Percentiles rank a stretch among this genome's conserved stretches.
These are phyloP conservation scores for Bombus pyrosoma DNA, from an alignment of 1,140 invertebrate species.

Conservation along the genomic window DNA sequence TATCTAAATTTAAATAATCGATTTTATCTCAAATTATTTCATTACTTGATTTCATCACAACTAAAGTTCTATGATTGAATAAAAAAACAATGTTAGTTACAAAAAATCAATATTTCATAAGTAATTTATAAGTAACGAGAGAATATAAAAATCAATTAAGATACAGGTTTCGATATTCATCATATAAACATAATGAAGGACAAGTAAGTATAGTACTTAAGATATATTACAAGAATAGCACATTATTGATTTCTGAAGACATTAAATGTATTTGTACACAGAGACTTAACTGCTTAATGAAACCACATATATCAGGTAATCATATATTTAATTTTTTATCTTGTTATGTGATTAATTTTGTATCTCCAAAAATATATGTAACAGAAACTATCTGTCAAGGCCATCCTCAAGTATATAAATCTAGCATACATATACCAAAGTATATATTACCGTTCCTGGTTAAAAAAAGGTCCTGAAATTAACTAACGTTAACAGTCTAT, in stretches of 20 bases:
- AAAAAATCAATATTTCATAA: background rate
- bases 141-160: background rate
- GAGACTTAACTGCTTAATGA: slow-evolving; percentile 43
- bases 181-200: slow-evolving; percentile 15
- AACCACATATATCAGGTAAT: slow-evolving; percentile 58
- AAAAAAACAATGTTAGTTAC: background rate
- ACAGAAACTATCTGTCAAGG: slow-evolving; percentile 66
- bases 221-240: background rate
- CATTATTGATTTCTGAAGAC: slow-evolving; percentile 24
- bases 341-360: slow-evolving; percentile 48
- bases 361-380: slow-evolving; percentile 25
- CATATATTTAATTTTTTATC: slow-evolving; percentile 36
- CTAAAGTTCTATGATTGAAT: slow-evolving; percentile 3
- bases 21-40: slow-evolving; percentile 13
- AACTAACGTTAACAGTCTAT: slow-evolving; percentile 61
- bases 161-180: slow-evolving; percentile 20
- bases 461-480: slow-evolving; percentile 60
- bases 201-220: slow-evolving; percentile 48
- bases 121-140: slow-evolving; percentile 15
- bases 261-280: slow-evolving; percentile 39
- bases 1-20: slow-evolving; percentile 7
- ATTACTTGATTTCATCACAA: slow-evolving; percentile 18
- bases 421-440: slow-evolving; percentile 66
- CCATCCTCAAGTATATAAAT: slow-evolving; percentile 53
- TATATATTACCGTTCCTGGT: slow-evolving; percentile 66